Evolutionary conservation across 2,113 vertebrate species (phyloP), one percentile per base, ranked within the genome.

Genomic region (Forbesichthys agassizii): DNA sequence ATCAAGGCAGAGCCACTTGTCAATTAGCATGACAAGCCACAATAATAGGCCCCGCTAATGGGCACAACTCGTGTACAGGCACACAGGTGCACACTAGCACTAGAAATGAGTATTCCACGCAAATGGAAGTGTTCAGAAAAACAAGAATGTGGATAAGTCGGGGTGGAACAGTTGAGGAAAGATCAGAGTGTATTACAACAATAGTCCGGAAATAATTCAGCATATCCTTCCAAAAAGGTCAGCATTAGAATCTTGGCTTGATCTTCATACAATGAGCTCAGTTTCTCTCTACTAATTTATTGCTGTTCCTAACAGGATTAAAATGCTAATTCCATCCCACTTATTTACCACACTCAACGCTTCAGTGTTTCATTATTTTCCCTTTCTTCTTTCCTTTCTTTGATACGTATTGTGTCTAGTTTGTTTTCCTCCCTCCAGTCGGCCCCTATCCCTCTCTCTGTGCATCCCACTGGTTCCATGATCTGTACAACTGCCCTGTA

Each of bases 21-120:
- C 62, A 80, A 60, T 84, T 84, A 82, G 70, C 61, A 49, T 66
- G 73, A 74, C 72, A 74, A 60, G 69, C 69, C 62, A 61, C 70
- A 67, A 68, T 71, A 64, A 64, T 69, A 71, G 1, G 11, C 47
- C 20, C 64, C 36, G 64, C 62, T 80, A 71, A 77, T 78, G 74
- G 83, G 46, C 51, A 18, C 33, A 63, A 52, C 60, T 59, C n/a
- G 27, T 78, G 69, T 13, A 49, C 42, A 67, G 61, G 61, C 56
- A 48, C 61, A 56, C 67, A 64, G 69, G 68, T 78, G 74, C 64
- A n/a, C 64, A 27, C 61, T 9, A 16, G 20, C 54, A 56, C 54
- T 10, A 20, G 55, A 57, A 18, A 33, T 57, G 64, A 18, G 11
- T 33, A 57, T 54, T 16, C 18, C 18, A 14, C 4, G 47, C 55